These are phyloP conservation scores for Helicolenus hilgendorfi DNA, from an alignment of 2,797 vertebrate genomes.

Conservation along the genomic window DNA sequence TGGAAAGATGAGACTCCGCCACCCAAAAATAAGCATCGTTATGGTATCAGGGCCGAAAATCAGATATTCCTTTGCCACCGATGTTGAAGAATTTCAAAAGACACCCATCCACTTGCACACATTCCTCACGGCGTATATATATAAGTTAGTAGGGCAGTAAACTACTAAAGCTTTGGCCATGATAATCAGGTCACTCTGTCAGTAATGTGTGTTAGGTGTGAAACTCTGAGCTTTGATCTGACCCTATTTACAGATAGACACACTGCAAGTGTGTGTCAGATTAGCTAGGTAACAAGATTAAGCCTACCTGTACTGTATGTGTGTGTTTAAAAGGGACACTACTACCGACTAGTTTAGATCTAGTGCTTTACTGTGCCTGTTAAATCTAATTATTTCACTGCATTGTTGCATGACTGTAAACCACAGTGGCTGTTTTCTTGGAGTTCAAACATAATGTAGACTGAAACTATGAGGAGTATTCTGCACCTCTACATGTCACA, in stretches of 20 bases:
- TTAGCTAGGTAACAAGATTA: conserved; percentile 39
- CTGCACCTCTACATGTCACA: not conserved
- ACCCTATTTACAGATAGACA: not conserved
- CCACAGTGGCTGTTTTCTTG: not conserved
- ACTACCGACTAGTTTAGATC: not conserved
- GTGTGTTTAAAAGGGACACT: not conserved
- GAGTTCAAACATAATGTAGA: not conserved
- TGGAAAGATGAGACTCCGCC: not conserved
- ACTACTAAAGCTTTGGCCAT: not conserved
- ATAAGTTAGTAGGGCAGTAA: not conserved
- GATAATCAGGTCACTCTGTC: not conserved
- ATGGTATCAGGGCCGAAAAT: fast-evolving
- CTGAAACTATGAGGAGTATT: not conserved
- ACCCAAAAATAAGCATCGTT: not conserved
- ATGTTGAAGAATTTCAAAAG: not conserved
- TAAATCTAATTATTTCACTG: not conserved
- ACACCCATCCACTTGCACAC: not conserved
- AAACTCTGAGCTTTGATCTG: conserved; percentile 53
- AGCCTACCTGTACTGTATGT: not conserved
- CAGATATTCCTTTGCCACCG: not conserved
- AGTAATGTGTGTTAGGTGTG: not conserved
- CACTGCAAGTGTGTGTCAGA: conserved; percentile 9
- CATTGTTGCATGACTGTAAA: not conserved
- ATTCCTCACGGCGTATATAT: not conserved
- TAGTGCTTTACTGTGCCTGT: not conserved